phyloP scores from a whole-genome alignment of 2,888 invertebrate genomes.

The Ischnura elegans region DNA sequence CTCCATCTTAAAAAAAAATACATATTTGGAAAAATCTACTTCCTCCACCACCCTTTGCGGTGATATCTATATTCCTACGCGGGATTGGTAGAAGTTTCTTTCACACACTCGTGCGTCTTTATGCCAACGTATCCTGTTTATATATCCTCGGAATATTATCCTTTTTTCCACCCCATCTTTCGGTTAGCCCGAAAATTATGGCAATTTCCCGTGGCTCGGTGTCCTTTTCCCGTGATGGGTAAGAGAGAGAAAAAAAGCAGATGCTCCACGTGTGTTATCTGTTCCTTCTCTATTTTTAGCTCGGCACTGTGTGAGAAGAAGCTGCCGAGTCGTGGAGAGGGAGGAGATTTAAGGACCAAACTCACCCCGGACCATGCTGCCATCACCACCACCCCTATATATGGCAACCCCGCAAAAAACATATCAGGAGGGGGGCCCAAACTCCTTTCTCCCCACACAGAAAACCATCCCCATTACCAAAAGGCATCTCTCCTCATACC shows the following conservation, averaged over 20 bases:
- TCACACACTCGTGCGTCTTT: neutral
- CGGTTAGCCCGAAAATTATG: conserved; percentile 7
- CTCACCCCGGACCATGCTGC: too few relatives aligned
- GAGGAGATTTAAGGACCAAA: neutral
- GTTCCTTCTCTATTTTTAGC: neutral
- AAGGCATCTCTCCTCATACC: neutral
- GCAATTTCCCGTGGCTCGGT: neutral
- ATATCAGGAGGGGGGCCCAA: too few relatives aligned
- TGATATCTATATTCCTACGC: too few relatives aligned
- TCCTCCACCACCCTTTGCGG: too few relatives aligned
- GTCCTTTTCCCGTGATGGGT: neutral
- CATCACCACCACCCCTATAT: neutral
- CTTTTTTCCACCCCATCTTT: neutral
- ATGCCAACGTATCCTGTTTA: neutral
- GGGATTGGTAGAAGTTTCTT: too few relatives aligned
- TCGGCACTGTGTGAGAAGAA: neutral
- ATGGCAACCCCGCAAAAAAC: too few relatives aligned
- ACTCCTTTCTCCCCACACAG: neutral
- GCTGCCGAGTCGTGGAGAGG: neutral
- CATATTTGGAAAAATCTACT: too few relatives aligned
- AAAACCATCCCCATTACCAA: neutral
- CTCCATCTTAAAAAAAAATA: too few relatives aligned
- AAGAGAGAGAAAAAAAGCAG: neutral
- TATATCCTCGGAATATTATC: neutral
- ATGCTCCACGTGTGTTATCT: neutral